Evolutionary conservation across 2,888 invertebrate species (phyloP), one percentile per base, ranked within the genome.

Genomic region (Tenodera sinensis): DNA sequence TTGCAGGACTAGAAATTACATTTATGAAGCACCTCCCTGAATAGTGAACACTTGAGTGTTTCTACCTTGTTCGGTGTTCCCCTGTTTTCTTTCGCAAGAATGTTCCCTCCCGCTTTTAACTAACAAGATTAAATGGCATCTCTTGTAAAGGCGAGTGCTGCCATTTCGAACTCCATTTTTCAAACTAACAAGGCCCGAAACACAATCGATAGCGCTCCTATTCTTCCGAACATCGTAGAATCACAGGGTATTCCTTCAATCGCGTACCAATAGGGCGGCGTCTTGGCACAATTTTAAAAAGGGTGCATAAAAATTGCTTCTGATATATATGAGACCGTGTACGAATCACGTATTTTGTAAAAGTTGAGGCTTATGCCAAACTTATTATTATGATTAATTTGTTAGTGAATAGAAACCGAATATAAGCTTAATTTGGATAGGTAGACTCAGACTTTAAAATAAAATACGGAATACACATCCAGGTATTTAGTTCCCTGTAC

Each of bases 101-200:
- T 15, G 15, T 71, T 71, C 54, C 54, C 47, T 47, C 47, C 42
- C 42, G 42, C 27, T 85, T 27, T 85, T 85, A 85, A 85, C 85
- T 85, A 85, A 85, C 85, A 85, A 85, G 47, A 85, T 85, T 85
- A 85, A 85, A 85, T 85, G 47, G 42, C 85, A 85, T 85, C 85
- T 85, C 85, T 85, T 85, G 85, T 47, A 47, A 85, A 85, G 85
- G 47, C n/a, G 47, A 85, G 85, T n/a, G 47, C 85, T 85, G n/a
- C 85, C 27, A 85, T 85, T 85, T 85, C 85, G 85, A 71, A 47
- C 86, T 86, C 86, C 71, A 86, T 86, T 86, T 86, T 42, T 86
- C 86, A 86, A 86, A 28, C 81, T 86, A 86, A 86, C 71, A 86
- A 86, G 86, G 71, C 86, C 54, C 54, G 81, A 71, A 85, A 71